Percentiles rank a stretch among this genome's conserved stretches.
Evolutionary conservation across 2,113 vertebrate species (phyloP).

Genomic region (Tyto alba): DNA sequence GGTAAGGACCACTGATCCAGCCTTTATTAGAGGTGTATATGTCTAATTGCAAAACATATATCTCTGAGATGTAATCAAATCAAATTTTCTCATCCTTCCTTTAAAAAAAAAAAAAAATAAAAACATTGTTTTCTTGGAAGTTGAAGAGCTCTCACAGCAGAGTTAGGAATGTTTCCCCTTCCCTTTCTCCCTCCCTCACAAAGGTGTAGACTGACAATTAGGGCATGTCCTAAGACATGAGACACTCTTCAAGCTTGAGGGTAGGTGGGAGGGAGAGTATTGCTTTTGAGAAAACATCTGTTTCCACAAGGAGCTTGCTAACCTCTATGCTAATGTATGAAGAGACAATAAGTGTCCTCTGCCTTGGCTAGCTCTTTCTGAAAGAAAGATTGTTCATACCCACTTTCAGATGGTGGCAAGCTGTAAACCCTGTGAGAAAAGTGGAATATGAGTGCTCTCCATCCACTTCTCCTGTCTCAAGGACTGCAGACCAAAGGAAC

Average conservation of each 20-base stretch:
- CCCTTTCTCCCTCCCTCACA: neutral
- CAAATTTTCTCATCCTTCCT: neutral
- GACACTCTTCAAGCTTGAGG: neutral
- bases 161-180: neutral
- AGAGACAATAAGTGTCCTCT: neutral
- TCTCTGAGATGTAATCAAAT: neutral
- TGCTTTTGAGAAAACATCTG: neutral
- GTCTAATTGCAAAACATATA: neutral
- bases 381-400: neutral
- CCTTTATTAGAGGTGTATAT: neutral
- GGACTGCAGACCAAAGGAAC: neutral
- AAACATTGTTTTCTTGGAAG: neutral
- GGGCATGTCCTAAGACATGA: neutral
- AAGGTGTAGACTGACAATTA: neutral
- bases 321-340: neutral
- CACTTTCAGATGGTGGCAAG: neutral
- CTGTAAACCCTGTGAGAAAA: neutral
- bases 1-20: neutral
- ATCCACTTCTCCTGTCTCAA: neutral
- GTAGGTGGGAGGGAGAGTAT: neutral
- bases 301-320: neutral
- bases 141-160: neutral
- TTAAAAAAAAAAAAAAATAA: neutral
- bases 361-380: neutral
- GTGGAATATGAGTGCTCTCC: neutral